A percentile compares a stretch with the other conserved stretches of the same genome.
These are phyloP conservation scores for Craterocephalus amniculus DNA, from an alignment of 2,797 vertebrate species.

Conservation along the genomic window DNA sequence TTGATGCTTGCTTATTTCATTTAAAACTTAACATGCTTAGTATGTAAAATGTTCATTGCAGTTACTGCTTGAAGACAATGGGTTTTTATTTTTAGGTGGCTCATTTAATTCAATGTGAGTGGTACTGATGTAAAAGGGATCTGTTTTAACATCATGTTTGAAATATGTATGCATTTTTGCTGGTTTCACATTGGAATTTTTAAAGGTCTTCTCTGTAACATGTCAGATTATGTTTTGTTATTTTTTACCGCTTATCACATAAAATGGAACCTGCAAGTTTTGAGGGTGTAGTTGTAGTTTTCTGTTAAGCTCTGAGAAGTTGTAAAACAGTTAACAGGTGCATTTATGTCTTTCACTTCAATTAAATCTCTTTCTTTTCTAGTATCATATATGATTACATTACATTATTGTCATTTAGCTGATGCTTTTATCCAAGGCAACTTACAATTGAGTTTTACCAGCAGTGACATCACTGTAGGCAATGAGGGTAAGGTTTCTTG, in stretches of 20 bases:
- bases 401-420: too few species aligned
- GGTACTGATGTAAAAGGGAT: not conserved
- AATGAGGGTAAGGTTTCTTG: too few species aligned
- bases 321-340: not conserved
- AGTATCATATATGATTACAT: too few species aligned
- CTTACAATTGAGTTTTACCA: too few species aligned
- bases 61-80: not conserved
- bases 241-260: not conserved
- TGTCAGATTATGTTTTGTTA: not conserved
- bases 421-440: too few species aligned
- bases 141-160: not conserved
- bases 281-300: not conserved
- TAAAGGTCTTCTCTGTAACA: not conserved
- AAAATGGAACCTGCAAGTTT: not conserved
- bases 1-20: constrained; percentile 4
- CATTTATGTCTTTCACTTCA: not conserved
- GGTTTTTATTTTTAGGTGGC: constrained; percentile 4
- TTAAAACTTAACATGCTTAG: not conserved
- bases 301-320: not conserved
- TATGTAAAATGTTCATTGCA: constrained; percentile 5
- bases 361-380: too few species aligned
- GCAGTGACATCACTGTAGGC: too few species aligned
- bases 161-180: not conserved
- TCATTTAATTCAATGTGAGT: not conserved
- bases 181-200: not conserved